Conservation (phyloP, 1,140 invertebrate genomes). For the Anastatus disparis region DNA sequence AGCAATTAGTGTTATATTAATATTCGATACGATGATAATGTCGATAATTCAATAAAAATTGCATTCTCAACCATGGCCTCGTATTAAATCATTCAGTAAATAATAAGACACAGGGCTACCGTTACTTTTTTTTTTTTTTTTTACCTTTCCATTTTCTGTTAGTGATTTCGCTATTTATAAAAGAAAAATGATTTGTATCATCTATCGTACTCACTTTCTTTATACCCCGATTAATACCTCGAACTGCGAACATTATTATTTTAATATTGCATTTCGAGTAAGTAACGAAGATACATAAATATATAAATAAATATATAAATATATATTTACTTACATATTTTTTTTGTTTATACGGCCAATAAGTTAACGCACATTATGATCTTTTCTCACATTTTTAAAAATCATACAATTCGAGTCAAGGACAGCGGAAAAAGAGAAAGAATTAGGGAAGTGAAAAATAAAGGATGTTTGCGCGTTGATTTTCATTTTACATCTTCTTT, state of each 20-base stretch:
- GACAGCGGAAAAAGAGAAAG: slow-evolving; percentile 23
- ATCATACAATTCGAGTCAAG: slow-evolving; percentile 3
- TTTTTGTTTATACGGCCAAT: too few relatives aligned
- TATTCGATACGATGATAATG: slow-evolving; percentile 29
- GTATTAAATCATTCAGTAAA: slow-evolving; percentile 21
- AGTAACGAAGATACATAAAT: too few relatives aligned
- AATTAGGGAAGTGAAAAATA: slow-evolving; percentile 23
- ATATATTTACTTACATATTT: too few relatives aligned
- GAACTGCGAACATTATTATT: neutral
- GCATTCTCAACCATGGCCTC: slow-evolving; percentile 24
- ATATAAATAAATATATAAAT: too few relatives aligned
- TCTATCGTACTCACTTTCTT: slow-evolving; percentile 4
- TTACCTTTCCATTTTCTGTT: slow-evolving; percentile 4
- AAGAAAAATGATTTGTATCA: slow-evolving; percentile 7
- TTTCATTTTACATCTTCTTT: too few relatives aligned
- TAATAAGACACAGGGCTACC: slow-evolving; percentile 26
- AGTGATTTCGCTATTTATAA: slow-evolving; percentile 6
- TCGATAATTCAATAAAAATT: slow-evolving; percentile 29
- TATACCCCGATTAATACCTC: neutral
- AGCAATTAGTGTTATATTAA: slow-evolving; percentile 35
- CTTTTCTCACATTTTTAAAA: neutral
- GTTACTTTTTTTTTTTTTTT: slow-evolving; percentile 10
- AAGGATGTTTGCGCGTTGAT: neutral
- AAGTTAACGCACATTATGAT: too few relatives aligned
- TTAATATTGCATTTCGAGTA: neutral